A percentile compares a stretch with the other conserved stretches of the same genome.
These are phyloP conservation scores for Heterodera carotae DNA, from an alignment of 1,140 invertebrate species.

Conservation along the genomic window DNA sequence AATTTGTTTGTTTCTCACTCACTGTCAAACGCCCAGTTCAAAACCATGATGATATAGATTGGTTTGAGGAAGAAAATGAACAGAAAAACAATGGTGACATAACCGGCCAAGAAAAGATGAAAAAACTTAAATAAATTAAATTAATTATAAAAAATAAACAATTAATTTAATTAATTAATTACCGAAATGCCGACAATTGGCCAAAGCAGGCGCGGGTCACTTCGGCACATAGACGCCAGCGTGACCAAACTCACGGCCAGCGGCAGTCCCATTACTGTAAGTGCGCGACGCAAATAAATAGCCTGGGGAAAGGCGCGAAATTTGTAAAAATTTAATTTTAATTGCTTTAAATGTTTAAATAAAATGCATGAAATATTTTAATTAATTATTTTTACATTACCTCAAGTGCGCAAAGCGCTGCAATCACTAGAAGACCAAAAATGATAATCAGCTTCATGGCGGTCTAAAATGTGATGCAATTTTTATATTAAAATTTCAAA, in stretches of 20 bases:
- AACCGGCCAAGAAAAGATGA: slow-evolving; percentile 44
- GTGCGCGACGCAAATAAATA: slow-evolving; percentile 51
- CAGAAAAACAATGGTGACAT: slow-evolving; percentile 39
- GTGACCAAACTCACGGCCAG: slow-evolving; percentile 40
- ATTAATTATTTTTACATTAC: too few species aligned
- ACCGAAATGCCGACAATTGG: slow-evolving; percentile 48
- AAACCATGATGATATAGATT: slow-evolving; percentile 53
- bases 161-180: slow-evolving; percentile 14
- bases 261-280: slow-evolving; percentile 44
- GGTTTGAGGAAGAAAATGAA: slow-evolving; percentile 57
- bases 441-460: slow-evolving; percentile 45
- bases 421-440: slow-evolving; percentile 45
- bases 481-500: not conserved
- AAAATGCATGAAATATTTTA: not conserved
- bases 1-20: slow-evolving; percentile 22
- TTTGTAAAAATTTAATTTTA: not conserved
- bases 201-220: slow-evolving; percentile 40
- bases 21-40: slow-evolving; percentile 57
- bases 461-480: slow-evolving; percentile 34
- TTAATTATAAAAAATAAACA: slow-evolving; percentile 5
- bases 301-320: not conserved
- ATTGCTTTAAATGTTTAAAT: too few species aligned
- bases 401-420: slow-evolving; percentile 37
- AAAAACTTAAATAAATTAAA: slow-evolving; percentile 52
- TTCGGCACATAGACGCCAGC: slow-evolving; percentile 35